These are phyloP conservation scores for Mythimna loreyi DNA, from an alignment of 2,888 invertebrate genomes.

Conservation along the genomic window DNA sequence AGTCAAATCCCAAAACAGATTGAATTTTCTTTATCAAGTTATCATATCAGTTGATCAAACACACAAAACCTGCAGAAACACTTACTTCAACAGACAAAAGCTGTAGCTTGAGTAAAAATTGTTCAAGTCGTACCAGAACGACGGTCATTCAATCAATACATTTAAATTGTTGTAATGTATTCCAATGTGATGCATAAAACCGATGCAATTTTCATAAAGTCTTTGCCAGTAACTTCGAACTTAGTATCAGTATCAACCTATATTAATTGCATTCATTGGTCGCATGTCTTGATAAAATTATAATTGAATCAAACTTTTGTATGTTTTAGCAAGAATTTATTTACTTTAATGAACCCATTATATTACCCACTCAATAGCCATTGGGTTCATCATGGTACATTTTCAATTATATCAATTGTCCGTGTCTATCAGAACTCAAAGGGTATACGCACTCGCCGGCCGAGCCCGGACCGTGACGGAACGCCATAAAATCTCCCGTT, in stretches of 20 bases:
- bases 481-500: conserved; percentile 67
- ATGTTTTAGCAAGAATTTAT: too few species aligned
- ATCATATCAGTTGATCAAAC: background rate
- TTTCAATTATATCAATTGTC: background rate
- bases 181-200: background rate
- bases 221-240: background rate
- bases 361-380: too few species aligned
- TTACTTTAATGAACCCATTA: background rate
- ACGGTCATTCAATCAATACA: conserved; percentile 2
- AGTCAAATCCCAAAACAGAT: too few species aligned
- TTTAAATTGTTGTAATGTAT: conserved; percentile 16
- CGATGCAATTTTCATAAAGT: conserved; percentile 13
- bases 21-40: too few species aligned
- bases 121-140: background rate
- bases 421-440: conserved; percentile 5
- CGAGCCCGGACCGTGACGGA: conserved; percentile 62
- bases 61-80: background rate
- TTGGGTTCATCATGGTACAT: too few species aligned
- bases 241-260: background rate
- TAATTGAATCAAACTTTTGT: background rate
- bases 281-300: background rate
- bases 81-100: background rate
- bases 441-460: conserved; percentile 13
- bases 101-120: background rate
- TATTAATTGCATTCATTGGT: background rate